These are phyloP conservation scores for Leucophenga varia DNA, from an alignment of 1,140 invertebrate genomes.

Conservation along the genomic window DNA sequence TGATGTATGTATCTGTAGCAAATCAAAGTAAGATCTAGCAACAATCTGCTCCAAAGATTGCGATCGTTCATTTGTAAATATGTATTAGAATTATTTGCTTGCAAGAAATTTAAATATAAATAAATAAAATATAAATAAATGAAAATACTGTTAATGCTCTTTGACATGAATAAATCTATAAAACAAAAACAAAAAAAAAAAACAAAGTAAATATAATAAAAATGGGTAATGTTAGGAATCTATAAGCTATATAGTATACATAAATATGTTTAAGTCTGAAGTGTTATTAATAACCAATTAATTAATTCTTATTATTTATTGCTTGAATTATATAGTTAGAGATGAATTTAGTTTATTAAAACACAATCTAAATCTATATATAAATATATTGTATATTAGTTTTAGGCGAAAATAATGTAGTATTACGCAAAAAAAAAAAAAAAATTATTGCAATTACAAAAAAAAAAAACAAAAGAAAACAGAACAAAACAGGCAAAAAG, in stretches of 20 bases:
- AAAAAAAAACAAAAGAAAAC: constrained; percentile 12
- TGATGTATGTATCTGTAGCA: too few relatives aligned
- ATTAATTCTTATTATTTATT: constrained; percentile 53
- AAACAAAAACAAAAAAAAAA: too few relatives aligned
- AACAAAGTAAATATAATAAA: too few relatives aligned
- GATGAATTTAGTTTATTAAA: constrained; percentile 47
- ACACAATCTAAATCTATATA: constrained; percentile 20
- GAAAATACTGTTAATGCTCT: too few relatives aligned
- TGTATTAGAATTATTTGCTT: constrained; percentile 35
- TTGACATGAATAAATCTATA: too few relatives aligned
- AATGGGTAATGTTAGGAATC: too few relatives aligned
- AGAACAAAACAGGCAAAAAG: constrained; percentile 13
- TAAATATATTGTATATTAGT: constrained; percentile 24
- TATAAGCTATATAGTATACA: too few relatives aligned
- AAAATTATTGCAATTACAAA: too few relatives aligned
- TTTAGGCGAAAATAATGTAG: constrained; percentile 30
- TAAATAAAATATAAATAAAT: constrained; percentile 12
- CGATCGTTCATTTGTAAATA: constrained; percentile 47
- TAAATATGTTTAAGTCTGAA: constrained; percentile 20
- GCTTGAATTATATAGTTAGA: constrained; percentile 42
- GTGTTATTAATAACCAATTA: constrained; percentile 33
- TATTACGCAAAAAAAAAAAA: constrained; percentile 25
- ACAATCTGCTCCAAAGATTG: constrained; percentile 12
- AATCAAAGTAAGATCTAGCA: too few relatives aligned
- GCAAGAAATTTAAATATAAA: constrained; percentile 32